Evolutionary conservation across 2,797 vertebrate genomes (phyloP).

Genomic region (Megalops cyprinoides): DNA sequence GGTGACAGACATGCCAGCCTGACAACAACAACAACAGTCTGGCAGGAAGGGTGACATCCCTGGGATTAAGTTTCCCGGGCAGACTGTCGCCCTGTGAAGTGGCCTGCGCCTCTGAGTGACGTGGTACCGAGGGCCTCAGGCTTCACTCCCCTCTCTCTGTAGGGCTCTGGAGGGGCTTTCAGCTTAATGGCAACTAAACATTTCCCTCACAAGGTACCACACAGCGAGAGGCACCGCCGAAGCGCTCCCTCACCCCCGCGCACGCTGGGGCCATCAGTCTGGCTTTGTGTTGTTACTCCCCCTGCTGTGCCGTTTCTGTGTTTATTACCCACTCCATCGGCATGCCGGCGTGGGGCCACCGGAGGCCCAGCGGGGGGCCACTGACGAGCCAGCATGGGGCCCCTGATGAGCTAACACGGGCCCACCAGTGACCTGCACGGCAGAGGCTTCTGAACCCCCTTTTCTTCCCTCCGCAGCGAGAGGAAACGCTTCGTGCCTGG

Average conservation of each 20-base stretch:
- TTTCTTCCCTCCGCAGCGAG: not conserved
- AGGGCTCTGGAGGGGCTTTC: slow-evolving; percentile 2
- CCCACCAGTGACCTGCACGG: not conserved
- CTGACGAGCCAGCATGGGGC: not conserved
- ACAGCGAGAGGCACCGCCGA: not conserved
- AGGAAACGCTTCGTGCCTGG: not conserved
- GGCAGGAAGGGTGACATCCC: not conserved
- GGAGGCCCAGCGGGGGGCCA: not conserved
- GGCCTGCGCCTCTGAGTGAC: not conserved
- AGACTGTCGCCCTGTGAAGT: not conserved
- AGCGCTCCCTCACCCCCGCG: no score
- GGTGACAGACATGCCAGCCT: no score
- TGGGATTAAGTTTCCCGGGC: not conserved
- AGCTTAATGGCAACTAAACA: slow-evolving; percentile 3
- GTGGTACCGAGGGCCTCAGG: not conserved
- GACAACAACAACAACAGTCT: no score
- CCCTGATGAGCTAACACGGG: not conserved
- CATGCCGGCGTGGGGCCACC: not conserved
- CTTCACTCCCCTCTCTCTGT: not conserved
- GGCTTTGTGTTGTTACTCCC: not conserved
- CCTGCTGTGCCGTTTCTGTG: not conserved
- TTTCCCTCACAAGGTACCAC: not conserved
- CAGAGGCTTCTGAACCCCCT: not conserved
- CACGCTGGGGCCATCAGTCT: not conserved
- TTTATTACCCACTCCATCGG: not conserved